Evolutionary conservation across 64 coral and sea anemone species (phyloP).

Genomic region (Pachyseris speciosa): DNA sequence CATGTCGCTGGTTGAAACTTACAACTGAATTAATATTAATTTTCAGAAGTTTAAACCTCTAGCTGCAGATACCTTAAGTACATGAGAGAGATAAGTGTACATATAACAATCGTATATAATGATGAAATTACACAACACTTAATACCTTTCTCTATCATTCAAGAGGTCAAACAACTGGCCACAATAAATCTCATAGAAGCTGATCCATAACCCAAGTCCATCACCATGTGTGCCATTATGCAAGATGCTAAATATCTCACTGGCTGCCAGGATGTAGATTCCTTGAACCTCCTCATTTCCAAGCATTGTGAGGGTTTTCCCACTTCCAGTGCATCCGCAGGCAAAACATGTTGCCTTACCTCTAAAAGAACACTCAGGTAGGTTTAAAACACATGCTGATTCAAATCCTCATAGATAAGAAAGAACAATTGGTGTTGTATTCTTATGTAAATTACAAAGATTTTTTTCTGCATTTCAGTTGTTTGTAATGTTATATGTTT

Average conservation of each 20-base stretch:
- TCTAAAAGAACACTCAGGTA: neutral
- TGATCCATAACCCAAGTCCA: conserved; percentile 73
- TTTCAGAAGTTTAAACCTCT: too few relatives aligned
- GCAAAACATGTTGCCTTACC: conserved; percentile 91
- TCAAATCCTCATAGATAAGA: too few relatives aligned
- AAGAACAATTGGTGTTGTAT: neutral
- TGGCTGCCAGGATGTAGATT: conserved; percentile 83
- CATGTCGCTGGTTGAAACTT: too few relatives aligned
- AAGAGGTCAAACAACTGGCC: conserved; percentile 90
- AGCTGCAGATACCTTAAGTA: too few relatives aligned
- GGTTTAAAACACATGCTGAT: too few relatives aligned
- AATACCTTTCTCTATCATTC: conserved; percentile 82
- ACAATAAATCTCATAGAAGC: conserved; percentile 95
- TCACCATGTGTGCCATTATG: conserved; percentile 55
- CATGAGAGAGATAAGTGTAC: too few relatives aligned
- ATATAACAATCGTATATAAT: too few relatives aligned
- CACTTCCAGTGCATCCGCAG: conserved; percentile 91
- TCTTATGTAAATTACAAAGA: too few relatives aligned
- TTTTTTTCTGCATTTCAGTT: too few relatives aligned
- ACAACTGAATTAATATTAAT: too few relatives aligned
- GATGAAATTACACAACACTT: too few relatives aligned
- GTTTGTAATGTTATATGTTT: too few relatives aligned
- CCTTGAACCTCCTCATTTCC: conserved; percentile 81
- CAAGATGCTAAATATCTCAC: conserved; percentile 75
- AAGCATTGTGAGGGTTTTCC: conserved; percentile 94